These are phyloP conservation scores for Sitobion miscanthi DNA, from an alignment of 1,140 invertebrate species.

Conservation along the genomic window DNA sequence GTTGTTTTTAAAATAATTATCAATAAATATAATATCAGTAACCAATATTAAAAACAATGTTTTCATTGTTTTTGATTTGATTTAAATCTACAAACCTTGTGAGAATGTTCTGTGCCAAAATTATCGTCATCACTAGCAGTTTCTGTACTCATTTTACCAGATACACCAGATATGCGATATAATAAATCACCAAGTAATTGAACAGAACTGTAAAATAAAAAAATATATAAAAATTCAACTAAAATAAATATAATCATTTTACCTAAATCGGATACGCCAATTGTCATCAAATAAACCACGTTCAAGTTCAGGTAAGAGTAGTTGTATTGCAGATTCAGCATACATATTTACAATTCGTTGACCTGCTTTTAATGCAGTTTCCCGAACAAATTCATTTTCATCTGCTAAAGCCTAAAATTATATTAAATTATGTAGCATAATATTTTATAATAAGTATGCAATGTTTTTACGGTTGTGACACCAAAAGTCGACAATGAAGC, in stretches of 20 bases:
- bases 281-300: slow-evolving; percentile 95
- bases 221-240: neutral
- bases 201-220: slow-evolving; percentile 75
- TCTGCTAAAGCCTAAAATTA: slow-evolving; percentile 83
- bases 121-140: slow-evolving; percentile 98
- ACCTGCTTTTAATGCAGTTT: slow-evolving; percentile 95
- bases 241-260: slow-evolving; percentile 43
- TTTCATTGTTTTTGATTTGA: neutral
- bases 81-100: slow-evolving; percentile 64
- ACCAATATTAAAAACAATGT: neutral
- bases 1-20: neutral
- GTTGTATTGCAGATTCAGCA: slow-evolving; percentile 92
- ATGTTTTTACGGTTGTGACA: no score
- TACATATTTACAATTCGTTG: slow-evolving; percentile 97
- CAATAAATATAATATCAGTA: neutral
- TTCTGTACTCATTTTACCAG: slow-evolving; percentile 98
- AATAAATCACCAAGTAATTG: slow-evolving; percentile 95
- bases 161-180: slow-evolving; percentile 95
- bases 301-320: slow-evolving; percentile 93
- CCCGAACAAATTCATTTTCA: slow-evolving; percentile 98
- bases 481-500: no score
- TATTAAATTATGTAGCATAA: neutral
- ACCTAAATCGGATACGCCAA: slow-evolving; percentile 93
- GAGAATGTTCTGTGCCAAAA: slow-evolving; percentile 97
- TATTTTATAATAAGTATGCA: neutral